Evolutionary conservation across 92 coral and sea anemone species (phyloP).

Genomic region (Heliopora coerulea): DNA sequence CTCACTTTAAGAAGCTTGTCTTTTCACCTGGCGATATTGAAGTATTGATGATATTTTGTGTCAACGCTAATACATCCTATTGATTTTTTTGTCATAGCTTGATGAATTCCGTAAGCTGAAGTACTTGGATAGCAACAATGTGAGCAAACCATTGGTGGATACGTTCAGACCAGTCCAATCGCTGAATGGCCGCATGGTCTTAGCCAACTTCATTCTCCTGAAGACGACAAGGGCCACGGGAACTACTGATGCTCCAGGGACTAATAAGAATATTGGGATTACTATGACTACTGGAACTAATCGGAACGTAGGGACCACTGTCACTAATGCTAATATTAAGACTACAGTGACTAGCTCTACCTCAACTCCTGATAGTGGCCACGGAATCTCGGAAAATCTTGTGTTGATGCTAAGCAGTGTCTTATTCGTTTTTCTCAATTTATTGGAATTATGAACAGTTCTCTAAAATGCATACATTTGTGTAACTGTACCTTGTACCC

Average conservation of each 20-base stretch:
- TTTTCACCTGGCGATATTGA: neutral
- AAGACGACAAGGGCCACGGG: no score
- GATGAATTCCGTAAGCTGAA: constrained; percentile 32
- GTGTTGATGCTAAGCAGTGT: neutral
- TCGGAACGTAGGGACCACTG: no score
- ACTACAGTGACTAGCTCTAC: neutral
- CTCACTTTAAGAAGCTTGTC: no score
- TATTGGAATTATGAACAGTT: neutral
- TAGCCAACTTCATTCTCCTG: constrained; percentile 50
- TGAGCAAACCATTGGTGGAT: constrained; percentile 23
- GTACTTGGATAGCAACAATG: constrained; percentile 18
- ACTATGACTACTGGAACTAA: no score
- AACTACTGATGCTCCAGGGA: no score
- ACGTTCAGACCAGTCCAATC: constrained; percentile 63
- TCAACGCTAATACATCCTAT: neutral
- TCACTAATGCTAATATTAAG: neutral
- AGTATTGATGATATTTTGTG: neutral
- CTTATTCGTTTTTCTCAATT: neutral
- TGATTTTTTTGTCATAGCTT: constrained; percentile 38
- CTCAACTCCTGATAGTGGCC: neutral
- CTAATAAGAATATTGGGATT: no score
- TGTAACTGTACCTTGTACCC: no score
- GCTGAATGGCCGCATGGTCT: constrained; percentile 58
- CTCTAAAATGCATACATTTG: no score
- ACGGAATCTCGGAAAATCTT: neutral